Base-by-base conservation (phyloP, 2,797 vertebrate genomes). In the Staurois parvus region DNA sequence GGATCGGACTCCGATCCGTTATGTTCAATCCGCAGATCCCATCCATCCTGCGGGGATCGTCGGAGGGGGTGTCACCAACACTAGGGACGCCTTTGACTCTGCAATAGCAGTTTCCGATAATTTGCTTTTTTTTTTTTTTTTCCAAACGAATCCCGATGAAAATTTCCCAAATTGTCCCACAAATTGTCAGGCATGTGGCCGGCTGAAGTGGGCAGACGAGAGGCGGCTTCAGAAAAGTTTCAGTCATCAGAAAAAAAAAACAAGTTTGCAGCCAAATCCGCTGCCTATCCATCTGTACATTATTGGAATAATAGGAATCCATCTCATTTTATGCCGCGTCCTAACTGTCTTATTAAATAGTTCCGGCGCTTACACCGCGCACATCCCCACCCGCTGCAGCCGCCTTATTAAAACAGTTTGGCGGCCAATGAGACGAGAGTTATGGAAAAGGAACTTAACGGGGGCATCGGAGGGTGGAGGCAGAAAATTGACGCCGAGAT, bases 331-430 rank as follows among this genome's bases (percentile, higher is more conserved):
- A 84, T 78, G 32, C 28, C n/a, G 66, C 24, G 32, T 68, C 30
- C 45, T 77, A 70, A 84, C 67, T 62, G n/a, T 72, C 83, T 40
- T 42, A 84, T 84, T 78, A 84, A 76, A 84, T 78, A 17, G 77
- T 84, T 78, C 83, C 83, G 29, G 75, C 30, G 66, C 75, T 78
- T 78, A 78, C 75, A 30, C 74, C 29, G n/a, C 32, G 26, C 67
- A 26, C 24, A 30, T 62, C 42, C 19, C 30, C 64, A 72, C 42
- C 75, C 32, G 75, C 68, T 19, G 12, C 45, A 70, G 42, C 66
- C 48, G 30, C 59, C 67, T 78, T 56, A 64, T 72, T 84, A 79
- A 79, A 62, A 59, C 52, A 72, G 30, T 40, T 78, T 67, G 40
- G 52, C 30, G 45, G 59, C 64, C 74, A 62, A 84, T 84, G 82